Evolutionary conservation across 2,888 invertebrate species (phyloP), one percentile per base, ranked within the genome.

Genomic region (Fragum sueziense): DNA sequence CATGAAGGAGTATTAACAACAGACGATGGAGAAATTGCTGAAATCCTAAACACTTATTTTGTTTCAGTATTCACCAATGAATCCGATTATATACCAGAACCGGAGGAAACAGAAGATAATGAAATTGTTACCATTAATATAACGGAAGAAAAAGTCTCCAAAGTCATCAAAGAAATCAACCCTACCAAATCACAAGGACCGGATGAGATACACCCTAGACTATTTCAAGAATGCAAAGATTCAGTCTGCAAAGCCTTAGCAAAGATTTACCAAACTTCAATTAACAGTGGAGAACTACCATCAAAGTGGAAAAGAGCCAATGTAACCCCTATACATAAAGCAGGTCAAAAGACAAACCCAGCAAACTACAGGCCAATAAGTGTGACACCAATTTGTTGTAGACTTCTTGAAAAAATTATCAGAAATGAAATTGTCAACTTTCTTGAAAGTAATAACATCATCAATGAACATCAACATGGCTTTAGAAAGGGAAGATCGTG

Each of bases 321-420:
- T 22, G 52, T 52, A 22, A 52, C 7, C 20, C 52, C 52, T 14
- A 22, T 52, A 11, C n/a, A 52, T n/a, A 52, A 52, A 20, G 7
- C 52, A 7, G 52, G 52, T n/a, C 6, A 52, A 9, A 20, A 22
- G 22, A n/a, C n/a, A n/a, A 52, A n/a, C 20, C 6, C 52, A 22
- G 52, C 22, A 59, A 59, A 59, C 27, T 59, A 59, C 27, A 22
- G 59, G 27, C 59, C 59, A 22, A 59, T 59, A 27, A 59, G 59
- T 20, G 59, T 59, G 2, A 59, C 59, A 9, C 29, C 59, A 1
- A 29, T 59, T 4, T 22, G 25, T 6, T 4, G 29, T 29, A 7
- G 52, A 14, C 27, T 37, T 14, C 37, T 37, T 6, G 37, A 37
- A 37, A 37, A 37, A 37, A 37, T 9, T 9, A 37, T 6, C 6